Percentiles rank a stretch among this genome's conserved stretches.
phyloP scores from a whole-genome alignment of 2,888 invertebrate genomes.

The Unio delphinus region DNA sequence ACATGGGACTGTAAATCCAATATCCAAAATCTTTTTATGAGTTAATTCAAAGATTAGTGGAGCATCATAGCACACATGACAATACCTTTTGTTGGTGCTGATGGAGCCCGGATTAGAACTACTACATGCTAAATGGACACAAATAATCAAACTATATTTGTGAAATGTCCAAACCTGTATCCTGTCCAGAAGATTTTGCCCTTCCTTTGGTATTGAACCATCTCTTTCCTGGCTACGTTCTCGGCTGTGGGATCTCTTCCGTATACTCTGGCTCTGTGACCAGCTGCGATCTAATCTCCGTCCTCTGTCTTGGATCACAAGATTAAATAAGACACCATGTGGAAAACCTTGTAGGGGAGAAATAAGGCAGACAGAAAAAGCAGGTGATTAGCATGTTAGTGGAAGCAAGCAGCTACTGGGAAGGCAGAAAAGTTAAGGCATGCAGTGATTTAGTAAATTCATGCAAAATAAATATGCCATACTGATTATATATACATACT shows the following conservation, averaged over 20 bases:
- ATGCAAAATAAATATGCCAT: too few relatives aligned
- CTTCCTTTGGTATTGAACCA: constrained; percentile 28
- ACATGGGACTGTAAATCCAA: not conserved
- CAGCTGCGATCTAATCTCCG: constrained; percentile 22
- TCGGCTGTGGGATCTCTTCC: constrained; percentile 21
- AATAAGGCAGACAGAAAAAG: constrained; percentile 7
- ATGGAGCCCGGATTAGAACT: too few relatives aligned
- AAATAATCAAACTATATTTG: too few relatives aligned
- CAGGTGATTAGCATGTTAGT: constrained; percentile 4
- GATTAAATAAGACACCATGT: constrained; percentile 6
- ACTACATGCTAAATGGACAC: too few relatives aligned
- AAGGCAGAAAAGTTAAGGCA: constrained; percentile 10
- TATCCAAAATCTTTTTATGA: not conserved
- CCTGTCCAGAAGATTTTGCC: constrained; percentile 28
- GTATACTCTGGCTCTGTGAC: constrained; percentile 23
- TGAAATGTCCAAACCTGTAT: constrained; percentile 13
- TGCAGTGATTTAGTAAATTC: constrained; percentile 4
- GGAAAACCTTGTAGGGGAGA: constrained; percentile 20
- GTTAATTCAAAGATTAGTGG: not conserved
- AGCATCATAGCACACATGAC: not conserved
- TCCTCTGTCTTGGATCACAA: not conserved
- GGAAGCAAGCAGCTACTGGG: constrained; percentile 4
- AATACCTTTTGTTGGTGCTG: too few relatives aligned
- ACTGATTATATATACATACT: too few relatives aligned
- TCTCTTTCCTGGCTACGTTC: constrained; percentile 5